phyloP scores from a whole-genome alignment of 2,888 invertebrate species.

The Coelopa pilipes region DNA sequence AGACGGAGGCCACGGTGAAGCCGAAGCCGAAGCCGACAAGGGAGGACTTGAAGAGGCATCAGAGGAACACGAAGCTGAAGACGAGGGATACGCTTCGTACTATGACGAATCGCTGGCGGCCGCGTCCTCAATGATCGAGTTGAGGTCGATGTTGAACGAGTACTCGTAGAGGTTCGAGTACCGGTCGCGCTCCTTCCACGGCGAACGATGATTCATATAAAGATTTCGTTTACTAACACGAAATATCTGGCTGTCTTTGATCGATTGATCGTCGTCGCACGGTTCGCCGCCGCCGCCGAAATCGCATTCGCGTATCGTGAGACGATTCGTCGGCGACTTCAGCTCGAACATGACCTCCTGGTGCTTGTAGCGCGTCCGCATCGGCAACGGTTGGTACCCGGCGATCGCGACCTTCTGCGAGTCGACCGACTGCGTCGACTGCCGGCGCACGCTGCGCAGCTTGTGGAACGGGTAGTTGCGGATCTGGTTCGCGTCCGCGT shows the following conservation, averaged over 20 bases:
- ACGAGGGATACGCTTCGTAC: constrained; percentile 57
- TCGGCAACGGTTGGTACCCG: constrained; percentile 63
- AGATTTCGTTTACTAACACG: constrained; percentile 68
- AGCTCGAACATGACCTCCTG: constrained; percentile 65
- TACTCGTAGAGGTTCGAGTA: constrained; percentile 68
- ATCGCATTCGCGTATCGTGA: constrained; percentile 66
- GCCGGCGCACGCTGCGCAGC: constrained; percentile 60
- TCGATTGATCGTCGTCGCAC: constrained; percentile 66
- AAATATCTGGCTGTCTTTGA: constrained; percentile 67
- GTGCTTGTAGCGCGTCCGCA: constrained; percentile 63
- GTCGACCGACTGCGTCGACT: constrained; percentile 65
- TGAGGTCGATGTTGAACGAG: constrained; percentile 67
- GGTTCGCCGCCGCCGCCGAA: constrained; percentile 68
- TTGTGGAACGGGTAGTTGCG: constrained; percentile 66
- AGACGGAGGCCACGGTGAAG: background rate
- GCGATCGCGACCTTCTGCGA: constrained; percentile 61
- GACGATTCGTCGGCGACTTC: constrained; percentile 65
- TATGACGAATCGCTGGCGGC: constrained; percentile 68
- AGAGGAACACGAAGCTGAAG: constrained; percentile 20
- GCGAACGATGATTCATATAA: constrained; percentile 67
- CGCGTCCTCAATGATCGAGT: constrained; percentile 67
- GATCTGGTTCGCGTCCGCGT: constrained; percentile 59
- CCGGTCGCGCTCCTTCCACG: constrained; percentile 66
- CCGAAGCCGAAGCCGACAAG: background rate
- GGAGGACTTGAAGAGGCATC: background rate